phyloP scores from a whole-genome alignment of 2,797 vertebrate genomes.

The Anabacerthia variegaticeps region DNA sequence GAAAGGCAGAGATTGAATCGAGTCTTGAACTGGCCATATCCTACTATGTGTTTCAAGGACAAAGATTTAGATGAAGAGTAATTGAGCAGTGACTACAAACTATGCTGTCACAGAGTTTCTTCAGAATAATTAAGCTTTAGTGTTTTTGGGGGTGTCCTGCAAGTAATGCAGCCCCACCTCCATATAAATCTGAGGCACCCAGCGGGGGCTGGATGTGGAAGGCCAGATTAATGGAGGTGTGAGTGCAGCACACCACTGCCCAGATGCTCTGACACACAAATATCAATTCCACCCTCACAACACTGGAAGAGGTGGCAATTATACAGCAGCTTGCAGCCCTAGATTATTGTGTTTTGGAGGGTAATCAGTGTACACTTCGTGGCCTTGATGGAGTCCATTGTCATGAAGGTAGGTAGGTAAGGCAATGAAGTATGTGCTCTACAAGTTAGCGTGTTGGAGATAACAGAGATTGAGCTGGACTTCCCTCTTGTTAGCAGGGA shows the following conservation, averaged over 20 bases:
- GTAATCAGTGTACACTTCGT: not conserved
- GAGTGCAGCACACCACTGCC: not conserved
- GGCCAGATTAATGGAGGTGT: not conserved
- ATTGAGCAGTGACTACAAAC: not conserved
- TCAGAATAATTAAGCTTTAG: not conserved
- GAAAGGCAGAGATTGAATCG: not conserved
- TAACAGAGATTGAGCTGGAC: not conserved
- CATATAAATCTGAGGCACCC: not conserved
- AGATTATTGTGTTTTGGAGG: not conserved
- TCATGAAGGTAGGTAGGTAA: not conserved
- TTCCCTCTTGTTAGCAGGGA: not conserved
- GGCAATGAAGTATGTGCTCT: not conserved
- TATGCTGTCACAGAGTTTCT: not conserved
- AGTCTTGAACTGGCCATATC: not conserved
- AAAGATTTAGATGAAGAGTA: not conserved
- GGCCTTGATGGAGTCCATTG: not conserved
- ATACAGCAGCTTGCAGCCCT: not conserved
- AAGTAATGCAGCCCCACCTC: not conserved
- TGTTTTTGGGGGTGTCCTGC: not conserved
- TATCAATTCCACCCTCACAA: rapidly evolving
- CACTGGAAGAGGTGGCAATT: not conserved
- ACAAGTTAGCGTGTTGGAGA: not conserved
- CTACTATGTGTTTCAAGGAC: not conserved
- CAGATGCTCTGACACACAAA: not conserved
- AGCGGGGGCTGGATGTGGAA: not conserved